A percentile compares a stretch with the other conserved stretches of the same genome.
Evolutionary conservation across 2,888 invertebrate species (phyloP).

Genomic region (Spialia ferax): DNA sequence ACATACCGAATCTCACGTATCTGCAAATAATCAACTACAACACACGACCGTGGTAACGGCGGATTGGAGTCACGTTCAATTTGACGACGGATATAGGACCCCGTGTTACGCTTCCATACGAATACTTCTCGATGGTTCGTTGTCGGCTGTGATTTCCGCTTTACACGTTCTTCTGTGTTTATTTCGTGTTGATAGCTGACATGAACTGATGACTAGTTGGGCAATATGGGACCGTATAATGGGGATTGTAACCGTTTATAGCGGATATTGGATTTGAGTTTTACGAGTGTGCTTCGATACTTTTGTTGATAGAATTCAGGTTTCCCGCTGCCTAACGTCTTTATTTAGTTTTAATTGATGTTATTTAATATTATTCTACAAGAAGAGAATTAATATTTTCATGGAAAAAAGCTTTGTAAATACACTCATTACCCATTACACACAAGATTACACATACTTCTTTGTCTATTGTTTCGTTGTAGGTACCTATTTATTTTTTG

Average conservation of each 20-base stretch:
- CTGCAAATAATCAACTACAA: slow-evolving; percentile 13
- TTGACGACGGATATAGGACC: slow-evolving; percentile 54
- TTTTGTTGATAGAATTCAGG: background rate
- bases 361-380: too few relatives aligned
- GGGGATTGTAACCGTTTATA: slow-evolving; percentile 65
- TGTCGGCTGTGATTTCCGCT: slow-evolving; percentile 73
- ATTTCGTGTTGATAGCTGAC: slow-evolving; percentile 58
- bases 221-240: slow-evolving; percentile 20
- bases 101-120: slow-evolving; percentile 48
- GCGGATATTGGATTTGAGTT: slow-evolving; percentile 76
- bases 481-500: too few relatives aligned
- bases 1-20: slow-evolving; percentile 4
- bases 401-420: too few relatives aligned
- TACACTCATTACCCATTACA: too few relatives aligned
- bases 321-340: background rate
- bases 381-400: too few relatives aligned
- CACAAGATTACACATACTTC: too few relatives aligned
- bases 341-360: too few relatives aligned
- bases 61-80: slow-evolving; percentile 51
- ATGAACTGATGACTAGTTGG: slow-evolving; percentile 39
- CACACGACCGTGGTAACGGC: slow-evolving; percentile 3
- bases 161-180: slow-evolving; percentile 62
- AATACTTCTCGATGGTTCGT: slow-evolving; percentile 61
- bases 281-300: slow-evolving; percentile 65
- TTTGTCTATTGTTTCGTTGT: too few relatives aligned